Evolutionary conservation across 2,888 invertebrate species (phyloP), one percentile per base, ranked within the genome.

Genomic region (Orgyia antiqua): DNA sequence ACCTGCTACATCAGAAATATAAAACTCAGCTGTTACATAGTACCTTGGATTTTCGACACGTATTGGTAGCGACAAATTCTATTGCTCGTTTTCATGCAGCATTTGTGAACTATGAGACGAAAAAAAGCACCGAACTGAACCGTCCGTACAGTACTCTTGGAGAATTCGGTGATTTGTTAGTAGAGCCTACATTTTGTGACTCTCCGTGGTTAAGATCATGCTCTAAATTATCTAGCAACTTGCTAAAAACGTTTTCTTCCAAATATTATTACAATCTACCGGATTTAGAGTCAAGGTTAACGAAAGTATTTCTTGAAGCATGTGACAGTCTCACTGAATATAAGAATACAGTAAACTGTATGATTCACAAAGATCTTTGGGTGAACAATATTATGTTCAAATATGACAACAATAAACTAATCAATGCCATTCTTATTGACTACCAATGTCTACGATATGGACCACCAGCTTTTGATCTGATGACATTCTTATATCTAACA

Each of bases 281-380:
- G 2, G 43, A 63, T 31, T 45, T 78, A 17, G 73, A 74, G 34
- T 30, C 40, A 1, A 49, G 54, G 13, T 31, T 77, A 1, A 30
- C 39, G 0, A 41, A 60, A 15, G 26, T 51, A n/a, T 76, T 52
- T 33, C 12, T 77, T 1, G 38, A 58, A 28, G 68, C 71, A 0
- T 72, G 80, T 44, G 55, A 58, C 1, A 58, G 47, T 2, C 30
- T 82, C 4, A 51, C 37, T 7, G 62, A 66, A 8, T 47, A 62
- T 5, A 46, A 60, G 5, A 56, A 50, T 1, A 69, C 70, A 1
- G 36, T 82, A 0, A 83, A 83, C 29, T 68, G 74, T 0, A 33
- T 79, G 4, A 39, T 74, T 1, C 84, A 84, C 29, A 77, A 70
- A 27, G 84, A 83, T 29, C 33, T 83, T 13, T 83, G 83, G 83